Evolutionary conservation across 2,888 invertebrate species (phyloP).

Genomic region (Caenorhabditis sp.): DNA sequence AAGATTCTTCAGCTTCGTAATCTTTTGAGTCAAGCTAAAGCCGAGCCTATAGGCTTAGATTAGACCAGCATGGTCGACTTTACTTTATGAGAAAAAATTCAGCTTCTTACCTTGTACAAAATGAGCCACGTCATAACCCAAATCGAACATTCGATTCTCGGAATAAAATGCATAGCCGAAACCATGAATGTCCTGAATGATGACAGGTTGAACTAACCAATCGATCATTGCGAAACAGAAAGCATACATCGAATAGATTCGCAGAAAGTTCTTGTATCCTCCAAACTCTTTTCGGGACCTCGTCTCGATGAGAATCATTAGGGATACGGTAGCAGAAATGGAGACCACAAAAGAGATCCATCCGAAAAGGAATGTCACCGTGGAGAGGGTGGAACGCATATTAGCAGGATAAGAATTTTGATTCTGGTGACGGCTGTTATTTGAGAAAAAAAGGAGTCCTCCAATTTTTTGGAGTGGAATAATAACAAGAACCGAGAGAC

Average conservation of each 20-base stretch:
- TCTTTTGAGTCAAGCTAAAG: too few relatives aligned
- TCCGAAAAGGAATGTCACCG: constrained; percentile 22
- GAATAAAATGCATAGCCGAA: neutral
- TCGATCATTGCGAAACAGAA: constrained; percentile 20
- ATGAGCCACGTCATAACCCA: neutral
- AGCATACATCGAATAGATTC: constrained; percentile 40
- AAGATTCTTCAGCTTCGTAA: too few relatives aligned
- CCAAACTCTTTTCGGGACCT: constrained; percentile 40
- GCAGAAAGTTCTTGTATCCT: constrained; percentile 39
- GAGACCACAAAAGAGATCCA: constrained; percentile 32
- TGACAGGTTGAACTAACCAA: constrained; percentile 16
- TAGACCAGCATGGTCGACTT: too few relatives aligned
- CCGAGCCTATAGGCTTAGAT: too few relatives aligned
- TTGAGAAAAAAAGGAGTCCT: too few relatives aligned
- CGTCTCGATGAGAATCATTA: constrained; percentile 29
- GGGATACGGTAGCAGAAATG: constrained; percentile 32
- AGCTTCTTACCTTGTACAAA: neutral
- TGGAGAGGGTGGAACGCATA: constrained; percentile 17
- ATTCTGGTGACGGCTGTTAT: too few relatives aligned
- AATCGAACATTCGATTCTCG: neutral
- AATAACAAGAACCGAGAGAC: too few relatives aligned
- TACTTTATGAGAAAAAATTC: too few relatives aligned
- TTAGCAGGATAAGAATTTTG: neutral
- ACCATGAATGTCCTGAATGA: neutral
- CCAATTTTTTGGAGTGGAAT: too few relatives aligned